Base-by-base conservation (phyloP, 2,888 invertebrate genomes). In the Petrolisthes cinctipes region DNA sequence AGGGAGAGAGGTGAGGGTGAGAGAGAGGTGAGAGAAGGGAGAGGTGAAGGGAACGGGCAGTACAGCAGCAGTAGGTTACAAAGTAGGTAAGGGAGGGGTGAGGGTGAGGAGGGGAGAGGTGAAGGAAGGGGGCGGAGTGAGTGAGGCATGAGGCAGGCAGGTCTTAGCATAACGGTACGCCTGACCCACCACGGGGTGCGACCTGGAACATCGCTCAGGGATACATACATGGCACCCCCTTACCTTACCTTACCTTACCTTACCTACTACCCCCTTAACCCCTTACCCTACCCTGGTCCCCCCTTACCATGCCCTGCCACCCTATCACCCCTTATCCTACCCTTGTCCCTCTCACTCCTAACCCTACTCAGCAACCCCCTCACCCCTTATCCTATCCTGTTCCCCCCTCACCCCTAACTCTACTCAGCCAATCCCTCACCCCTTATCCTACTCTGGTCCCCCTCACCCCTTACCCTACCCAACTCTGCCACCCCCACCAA, bases 101-200 rank as follows among this genome's bases (percentile, higher is more conserved):
- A 75, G 75, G 51, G 75, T 51, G 75, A 75, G 75, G 51, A 51
- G 51, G 75, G n/a, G 78, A 78, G 78, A 78, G 78, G 54, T n/a
- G 54, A n/a, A 78, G 78, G 54, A 53, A 78, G 54, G 54, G 78
- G 54, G 78, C 53, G 54, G 78, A 53, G 54, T 53, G 78, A 78
- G 78, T n/a, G 78, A 51, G 76, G 23, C 17, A n/a, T 11, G 23
- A 20, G 23, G 14, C 7, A 5, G 20, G 61, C 61, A 61, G 61
- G 61, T 61, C 61, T 61, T 61, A 17, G 61, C 61, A 61, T 61
- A 61, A 61, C 61, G 61, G 61, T 61, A 61, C 61, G 1, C 11
- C 11, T 17, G 61, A 61, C 61, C 61, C 17, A 17, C 61, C 17
- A 17, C 1, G 61, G 61, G 61, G 61, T 61, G 3, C 61, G 61